Conservation (phyloP, 2,888 invertebrate genomes). For the Parochlus steinenii region DNA sequence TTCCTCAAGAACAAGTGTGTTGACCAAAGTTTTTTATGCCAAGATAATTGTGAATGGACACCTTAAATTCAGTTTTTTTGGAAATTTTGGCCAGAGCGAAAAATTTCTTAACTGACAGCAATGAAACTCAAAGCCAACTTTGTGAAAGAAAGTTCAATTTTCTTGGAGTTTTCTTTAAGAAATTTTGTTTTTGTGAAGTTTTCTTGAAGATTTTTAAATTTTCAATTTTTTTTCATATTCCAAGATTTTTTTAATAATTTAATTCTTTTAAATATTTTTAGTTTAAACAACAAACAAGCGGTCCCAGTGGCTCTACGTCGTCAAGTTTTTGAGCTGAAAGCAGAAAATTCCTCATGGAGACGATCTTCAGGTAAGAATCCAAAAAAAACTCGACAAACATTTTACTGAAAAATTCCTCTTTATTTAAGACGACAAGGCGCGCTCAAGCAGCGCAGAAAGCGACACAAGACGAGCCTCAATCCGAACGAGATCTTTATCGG, state of each 20-base stretch:
- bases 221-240: not conserved
- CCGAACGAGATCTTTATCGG: slow-evolving; percentile 30
- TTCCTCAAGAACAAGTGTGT: no score
- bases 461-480: slow-evolving; percentile 21
- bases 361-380: slow-evolving; percentile 11
- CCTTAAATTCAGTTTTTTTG: no score
- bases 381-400: no score
- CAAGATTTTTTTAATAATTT: not conserved
- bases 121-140: no score
- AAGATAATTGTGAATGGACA: no score
- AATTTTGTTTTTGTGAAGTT: not conserved
- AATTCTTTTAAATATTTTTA: slow-evolving; percentile 20
- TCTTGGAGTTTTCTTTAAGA: no score
- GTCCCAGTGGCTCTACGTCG: slow-evolving; percentile 58
- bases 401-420: no score
- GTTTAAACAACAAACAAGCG: slow-evolving; percentile 46
- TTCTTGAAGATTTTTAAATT: not conserved
- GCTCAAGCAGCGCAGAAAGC: slow-evolving; percentile 11
- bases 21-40: no score
- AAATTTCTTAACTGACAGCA: no score
- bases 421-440: slow-evolving; percentile 10
- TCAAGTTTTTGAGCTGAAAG: slow-evolving; percentile 52
- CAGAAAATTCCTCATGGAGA: slow-evolving; percentile 18
- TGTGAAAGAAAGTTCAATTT: no score
- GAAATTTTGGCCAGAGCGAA: no score